Evolutionary conservation across 2,113 vertebrate species (phyloP), one percentile per base, ranked within the genome.

Genomic region (Neoarius graeffei): DNA sequence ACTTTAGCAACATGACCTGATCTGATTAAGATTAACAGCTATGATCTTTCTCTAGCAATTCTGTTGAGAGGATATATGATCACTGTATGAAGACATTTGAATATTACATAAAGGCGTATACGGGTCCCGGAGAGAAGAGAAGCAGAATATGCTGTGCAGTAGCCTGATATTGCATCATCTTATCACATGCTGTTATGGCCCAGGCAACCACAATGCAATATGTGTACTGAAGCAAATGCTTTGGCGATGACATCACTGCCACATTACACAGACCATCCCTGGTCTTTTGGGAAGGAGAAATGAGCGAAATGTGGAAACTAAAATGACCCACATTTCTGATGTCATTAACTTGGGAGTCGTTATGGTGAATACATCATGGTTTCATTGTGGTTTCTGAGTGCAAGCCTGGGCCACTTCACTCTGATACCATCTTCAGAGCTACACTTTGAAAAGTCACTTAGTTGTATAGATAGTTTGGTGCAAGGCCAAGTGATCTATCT

Each of bases 231-330:
- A 88, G 42, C 27, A 85, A 54, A 71, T 90, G 85, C 83, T 83
- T 85, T 76, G 84, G 66, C 76, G 30, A 85, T 92, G 88, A 92
- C 88, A 90, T 91, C 88, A 88, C 85, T 76, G 80, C 83, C 88
- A 87, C 84, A 88, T 89, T 85, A 85, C 60, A 64, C 66, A 88
- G 88, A 87, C 69, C 17, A 23, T 73, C 76, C 10, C 59, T 81
- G 87, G 69, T 64, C 67, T 20, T 48, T 50, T 73, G 27, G 83
- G 66, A 84, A 66, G 67, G 56, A 67, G 30, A 13, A 64, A 54
- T 50, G 50, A 83, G 73, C 82, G 82, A 69, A 42, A 48, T 59
- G 57, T 52, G 42, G 74, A 88, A 85, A 48, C 66, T 69, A 35
- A 74, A 73, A 67, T 73, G 57, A 77, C 23, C 84, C 48, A 64